Evolutionary conservation across 2,888 invertebrate genomes (phyloP).

Genomic region (Galerucella calmariensis): DNA sequence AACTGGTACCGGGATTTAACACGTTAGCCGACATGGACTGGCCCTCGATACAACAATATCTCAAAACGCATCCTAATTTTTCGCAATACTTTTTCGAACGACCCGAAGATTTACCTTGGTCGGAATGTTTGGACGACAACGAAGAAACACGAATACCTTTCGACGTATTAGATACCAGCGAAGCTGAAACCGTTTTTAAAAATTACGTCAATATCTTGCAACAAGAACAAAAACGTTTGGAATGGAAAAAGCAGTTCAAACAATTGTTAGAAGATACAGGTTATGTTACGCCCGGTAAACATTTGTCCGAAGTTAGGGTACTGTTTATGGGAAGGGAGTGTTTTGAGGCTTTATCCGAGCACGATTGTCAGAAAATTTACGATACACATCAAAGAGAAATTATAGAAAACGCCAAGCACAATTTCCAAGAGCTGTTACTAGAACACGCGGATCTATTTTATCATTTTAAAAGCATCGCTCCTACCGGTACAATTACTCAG

Average conservation of each 20-base stretch:
- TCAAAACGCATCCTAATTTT: constrained; percentile 93
- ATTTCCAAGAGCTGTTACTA: constrained; percentile 90
- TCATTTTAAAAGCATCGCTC: constrained; percentile 90
- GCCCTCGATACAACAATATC: constrained; percentile 85
- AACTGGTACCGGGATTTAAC: constrained; percentile 81
- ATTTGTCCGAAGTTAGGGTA: constrained; percentile 88
- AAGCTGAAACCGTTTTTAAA: constrained; percentile 92
- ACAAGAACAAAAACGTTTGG: constrained; percentile 90
- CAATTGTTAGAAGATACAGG: constrained; percentile 92
- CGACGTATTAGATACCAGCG: constrained; percentile 89
- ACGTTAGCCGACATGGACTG: constrained; percentile 84
- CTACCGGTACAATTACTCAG: constrained; percentile 90
- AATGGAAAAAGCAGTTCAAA: constrained; percentile 95
- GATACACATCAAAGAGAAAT: constrained; percentile 93
- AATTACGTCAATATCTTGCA: constrained; percentile 92
- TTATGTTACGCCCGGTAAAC: constrained; percentile 96
- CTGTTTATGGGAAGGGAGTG: constrained; percentile 95
- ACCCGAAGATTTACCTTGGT: constrained; percentile 82
- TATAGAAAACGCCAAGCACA: constrained; percentile 88
- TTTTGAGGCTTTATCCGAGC: constrained; percentile 90
- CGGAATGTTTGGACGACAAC: constrained; percentile 75
- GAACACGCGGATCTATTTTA: constrained; percentile 95
- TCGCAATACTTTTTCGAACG: constrained; percentile 91
- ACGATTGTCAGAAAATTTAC: constrained; percentile 92
- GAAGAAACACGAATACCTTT: constrained; percentile 87